Evolutionary conservation across 2,888 invertebrate species (phyloP), one percentile per base, ranked within the genome.

Genomic region (Syrista parreyssii): DNA sequence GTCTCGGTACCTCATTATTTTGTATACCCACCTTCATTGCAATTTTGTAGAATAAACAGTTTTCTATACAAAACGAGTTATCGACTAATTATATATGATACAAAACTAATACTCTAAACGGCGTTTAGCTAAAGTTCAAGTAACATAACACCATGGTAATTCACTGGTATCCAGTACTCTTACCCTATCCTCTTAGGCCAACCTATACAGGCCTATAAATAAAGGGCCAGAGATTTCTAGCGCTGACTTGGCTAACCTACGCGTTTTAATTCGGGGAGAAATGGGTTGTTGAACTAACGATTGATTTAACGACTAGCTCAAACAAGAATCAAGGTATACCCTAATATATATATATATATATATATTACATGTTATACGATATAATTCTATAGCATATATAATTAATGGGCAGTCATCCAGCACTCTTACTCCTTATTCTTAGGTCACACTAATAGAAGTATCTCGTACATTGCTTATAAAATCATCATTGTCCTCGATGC

Each of bases 401-500:
- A 9, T 55, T 55, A 55, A 55, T 55, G 23, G 23, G 55, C 55
- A 55, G 55, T 15, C 23, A 55, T 55, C 55, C 55, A 55, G 55
- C 55, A 55, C 55, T 55, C 55, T 55, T 55, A 55, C 23, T 55
- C 23, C 23, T 55, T 76, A 78, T 11, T 69, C 34, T 12, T 36
- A 34, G 31, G 4, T 71, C 11, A 71, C 30, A 32, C 71, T 71
- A 76, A 74, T 75, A 23, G 11, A 74, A 77, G 36, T 68, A 36
- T 6, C 55, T 55, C 55, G 55, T 55, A 55, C 55, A 55, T 55
- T 55, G 23, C 23, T 55, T 55, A 55, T 55, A 55, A 55, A 23
- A 9, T 55, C 55, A 23, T 9, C 23, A 23, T 2, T 55, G 23
- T 23, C 55, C 23, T 55, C 55, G 55, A 55, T 55, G 55, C 23